These are phyloP conservation scores for Alethe castanea DNA, from an alignment of 2,113 vertebrate genomes.

Conservation along the genomic window DNA sequence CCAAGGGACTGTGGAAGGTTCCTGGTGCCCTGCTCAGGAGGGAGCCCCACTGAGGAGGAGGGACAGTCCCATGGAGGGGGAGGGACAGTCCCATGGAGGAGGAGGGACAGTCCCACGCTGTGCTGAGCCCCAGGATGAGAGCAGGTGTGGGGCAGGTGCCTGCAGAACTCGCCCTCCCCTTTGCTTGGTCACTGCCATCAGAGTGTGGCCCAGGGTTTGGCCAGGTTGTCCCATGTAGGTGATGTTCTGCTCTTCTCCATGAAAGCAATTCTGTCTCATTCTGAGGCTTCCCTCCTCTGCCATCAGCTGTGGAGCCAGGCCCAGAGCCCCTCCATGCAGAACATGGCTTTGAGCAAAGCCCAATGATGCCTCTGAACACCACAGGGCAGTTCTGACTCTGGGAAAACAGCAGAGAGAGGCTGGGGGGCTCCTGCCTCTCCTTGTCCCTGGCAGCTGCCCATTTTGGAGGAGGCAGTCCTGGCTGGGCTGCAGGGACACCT, in stretches of 20 bases:
- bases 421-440: background rate
- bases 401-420: background rate
- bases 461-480: background rate
- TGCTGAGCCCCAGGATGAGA: fast-evolving
- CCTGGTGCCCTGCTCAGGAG: background rate
- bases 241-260: background rate
- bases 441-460: background rate
- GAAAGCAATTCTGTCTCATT: background rate
- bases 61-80: background rate
- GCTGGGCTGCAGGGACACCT: background rate
- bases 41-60: background rate
- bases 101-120: background rate
- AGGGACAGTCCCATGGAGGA: no score
- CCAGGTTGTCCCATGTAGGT: background rate
- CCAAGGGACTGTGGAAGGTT: background rate
- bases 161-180: background rate
- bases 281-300: background rate
- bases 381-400: background rate
- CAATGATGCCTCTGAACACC: background rate
- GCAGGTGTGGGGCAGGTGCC: background rate
- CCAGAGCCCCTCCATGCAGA: background rate
- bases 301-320: background rate
- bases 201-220: background rate
- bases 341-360: background rate
- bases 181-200: background rate